Conservation (phyloP, 2,797 vertebrate genomes). For the Leptodactylus fallax region DNA sequence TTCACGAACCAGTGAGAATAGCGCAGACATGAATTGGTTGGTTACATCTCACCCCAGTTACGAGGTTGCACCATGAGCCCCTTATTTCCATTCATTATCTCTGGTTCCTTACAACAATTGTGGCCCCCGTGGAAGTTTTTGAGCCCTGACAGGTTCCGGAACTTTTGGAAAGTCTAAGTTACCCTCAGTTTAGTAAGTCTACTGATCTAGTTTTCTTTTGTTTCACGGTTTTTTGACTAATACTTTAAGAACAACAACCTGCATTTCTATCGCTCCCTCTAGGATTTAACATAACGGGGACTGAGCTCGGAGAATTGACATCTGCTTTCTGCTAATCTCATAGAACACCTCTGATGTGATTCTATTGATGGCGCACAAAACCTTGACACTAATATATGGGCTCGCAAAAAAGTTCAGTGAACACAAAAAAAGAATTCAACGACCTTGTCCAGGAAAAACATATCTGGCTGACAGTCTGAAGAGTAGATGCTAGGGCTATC, state of each 20-base stretch:
- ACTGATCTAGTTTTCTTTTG: neutral
- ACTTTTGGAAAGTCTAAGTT: neutral
- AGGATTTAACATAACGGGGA: neutral
- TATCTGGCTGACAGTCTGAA: conserved; percentile 46
- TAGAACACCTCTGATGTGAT: neutral
- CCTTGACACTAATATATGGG: conserved; percentile 33
- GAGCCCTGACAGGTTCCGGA: no score
- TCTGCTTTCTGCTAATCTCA: conserved; percentile 11
- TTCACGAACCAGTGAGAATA: no score
- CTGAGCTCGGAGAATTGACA: neutral
- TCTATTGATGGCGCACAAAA: conserved; percentile 19
- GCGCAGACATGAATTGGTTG: no score
- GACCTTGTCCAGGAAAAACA: conserved; percentile 57
- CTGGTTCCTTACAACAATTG: no score
- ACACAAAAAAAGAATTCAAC: conserved; percentile 40
- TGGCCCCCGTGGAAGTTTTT: neutral
- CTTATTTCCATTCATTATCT: no score
- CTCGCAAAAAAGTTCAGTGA: conserved; percentile 44
- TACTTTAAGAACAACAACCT: neutral
- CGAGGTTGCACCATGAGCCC: no score
- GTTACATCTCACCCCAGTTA: no score
- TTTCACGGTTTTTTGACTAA: neutral
- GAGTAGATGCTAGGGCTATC: conserved; percentile 41
- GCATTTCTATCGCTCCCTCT: no score
- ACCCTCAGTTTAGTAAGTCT: neutral